A percentile compares a stretch with the other conserved stretches of the same genome.
Conservation (phyloP, 2,113 vertebrate genomes). For the Cettia cetti region DNA sequence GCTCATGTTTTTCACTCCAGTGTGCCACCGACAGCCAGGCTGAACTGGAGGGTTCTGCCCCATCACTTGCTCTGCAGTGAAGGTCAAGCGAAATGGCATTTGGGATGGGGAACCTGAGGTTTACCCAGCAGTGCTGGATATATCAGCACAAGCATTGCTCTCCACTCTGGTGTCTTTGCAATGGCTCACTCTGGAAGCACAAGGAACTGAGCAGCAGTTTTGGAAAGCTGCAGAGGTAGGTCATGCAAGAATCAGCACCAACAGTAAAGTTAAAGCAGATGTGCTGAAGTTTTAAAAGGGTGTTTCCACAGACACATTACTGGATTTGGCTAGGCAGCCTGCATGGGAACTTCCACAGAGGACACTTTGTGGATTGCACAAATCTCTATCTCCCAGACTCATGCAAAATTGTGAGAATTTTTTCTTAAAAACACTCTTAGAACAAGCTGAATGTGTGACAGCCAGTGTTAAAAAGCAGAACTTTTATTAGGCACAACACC, state of each 20-base stretch:
- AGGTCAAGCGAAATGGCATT: background rate
- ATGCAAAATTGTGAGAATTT: background rate
- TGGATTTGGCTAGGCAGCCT: background rate
- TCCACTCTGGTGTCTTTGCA: background rate
- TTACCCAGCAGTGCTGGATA: accelerated
- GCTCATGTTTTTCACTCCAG: accelerated
- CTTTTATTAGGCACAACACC: background rate
- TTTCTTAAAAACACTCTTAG: background rate
- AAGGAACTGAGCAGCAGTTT: background rate
- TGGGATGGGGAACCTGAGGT: background rate
- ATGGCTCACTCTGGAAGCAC: background rate
- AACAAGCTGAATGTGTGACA: background rate
- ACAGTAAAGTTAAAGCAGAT: background rate
- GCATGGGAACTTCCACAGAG: background rate
- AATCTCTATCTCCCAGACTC: background rate
- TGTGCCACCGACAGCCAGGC: background rate
- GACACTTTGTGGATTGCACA: background rate
- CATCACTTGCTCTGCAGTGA: accelerated
- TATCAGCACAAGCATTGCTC: accelerated
- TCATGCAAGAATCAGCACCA: background rate
- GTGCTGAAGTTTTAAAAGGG: background rate
- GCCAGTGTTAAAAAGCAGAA: background rate
- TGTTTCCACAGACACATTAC: background rate
- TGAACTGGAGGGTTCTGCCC: background rate
- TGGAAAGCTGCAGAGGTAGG: background rate